Evolutionary conservation across 64 coral and sea anemone species (phyloP).

Genomic region (Montipora sp.): DNA sequence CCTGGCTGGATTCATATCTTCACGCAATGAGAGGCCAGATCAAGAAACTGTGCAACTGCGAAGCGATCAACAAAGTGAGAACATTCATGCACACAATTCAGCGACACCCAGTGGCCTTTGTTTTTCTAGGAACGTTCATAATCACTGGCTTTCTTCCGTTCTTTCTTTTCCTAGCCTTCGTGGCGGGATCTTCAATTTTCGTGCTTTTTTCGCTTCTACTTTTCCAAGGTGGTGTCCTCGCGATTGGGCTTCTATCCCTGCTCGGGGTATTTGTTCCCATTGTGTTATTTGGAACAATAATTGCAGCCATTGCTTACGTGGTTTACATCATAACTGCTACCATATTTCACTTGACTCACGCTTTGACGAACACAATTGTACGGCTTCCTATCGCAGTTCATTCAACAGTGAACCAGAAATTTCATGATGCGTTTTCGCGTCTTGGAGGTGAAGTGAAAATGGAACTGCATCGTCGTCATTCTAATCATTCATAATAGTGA

Average conservation of each 20-base stretch:
- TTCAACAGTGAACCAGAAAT: not conserved
- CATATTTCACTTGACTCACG: not conserved
- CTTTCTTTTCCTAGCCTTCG: conserved; percentile 45
- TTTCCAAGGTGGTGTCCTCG: conserved; percentile 37
- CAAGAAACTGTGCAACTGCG: not conserved
- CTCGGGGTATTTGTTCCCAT: conserved; percentile 41
- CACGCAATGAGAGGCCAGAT: conserved; percentile 8
- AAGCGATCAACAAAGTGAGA: conserved; percentile 27
- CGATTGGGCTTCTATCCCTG: conserved; percentile 10
- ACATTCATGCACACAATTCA: conserved; percentile 13
- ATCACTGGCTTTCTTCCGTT: conserved; percentile 39
- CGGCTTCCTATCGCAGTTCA: not conserved
- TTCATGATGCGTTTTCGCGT: conserved; percentile 17
- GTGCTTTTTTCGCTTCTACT: conserved; percentile 31
- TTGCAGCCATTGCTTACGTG: conserved; percentile 5
- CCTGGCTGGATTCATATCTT: conserved; percentile 30
- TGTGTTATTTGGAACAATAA: conserved; percentile 40
- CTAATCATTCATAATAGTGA: not conserved
- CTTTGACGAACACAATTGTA: not conserved
- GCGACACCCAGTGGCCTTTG: conserved; percentile 25
- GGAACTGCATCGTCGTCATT: not conserved
- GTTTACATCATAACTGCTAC: conserved; percentile 22
- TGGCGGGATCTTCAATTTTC: conserved; percentile 33
- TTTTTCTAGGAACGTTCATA: conserved; percentile 27
- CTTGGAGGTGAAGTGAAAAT: conserved; percentile 2